Conservation (phyloP, 2,888 invertebrate genomes). For the Prosapia bicincta region DNA sequence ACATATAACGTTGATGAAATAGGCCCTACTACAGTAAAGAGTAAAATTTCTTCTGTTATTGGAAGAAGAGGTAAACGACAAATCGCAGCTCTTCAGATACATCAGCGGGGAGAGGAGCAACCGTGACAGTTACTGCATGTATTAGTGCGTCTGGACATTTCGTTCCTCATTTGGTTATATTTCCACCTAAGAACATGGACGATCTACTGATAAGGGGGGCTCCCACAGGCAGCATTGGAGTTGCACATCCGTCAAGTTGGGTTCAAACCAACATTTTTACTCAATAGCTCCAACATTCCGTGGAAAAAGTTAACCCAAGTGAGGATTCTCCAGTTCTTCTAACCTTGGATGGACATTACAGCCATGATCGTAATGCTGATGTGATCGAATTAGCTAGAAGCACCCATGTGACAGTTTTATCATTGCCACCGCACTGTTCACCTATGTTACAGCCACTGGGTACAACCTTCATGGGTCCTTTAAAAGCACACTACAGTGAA, state of each 20-base stretch:
- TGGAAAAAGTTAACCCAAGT: slow-evolving; percentile 37
- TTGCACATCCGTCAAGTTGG: slow-evolving; percentile 40
- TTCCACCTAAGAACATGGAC: slow-evolving; percentile 42
- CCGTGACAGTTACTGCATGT: slow-evolving; percentile 36
- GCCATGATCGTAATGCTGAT: neutral
- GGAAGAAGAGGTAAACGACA: slow-evolving; percentile 42
- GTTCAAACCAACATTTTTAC: slow-evolving; percentile 41
- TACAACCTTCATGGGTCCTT: neutral
- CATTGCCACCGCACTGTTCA: neutral
- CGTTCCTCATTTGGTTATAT: slow-evolving; percentile 44
- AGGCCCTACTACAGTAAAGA: slow-evolving; percentile 42
- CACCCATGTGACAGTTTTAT: neutral
- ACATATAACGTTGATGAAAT: no score
- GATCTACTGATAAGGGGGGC: slow-evolving; percentile 41
- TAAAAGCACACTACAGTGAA: neutral
- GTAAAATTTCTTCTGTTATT: slow-evolving; percentile 40
- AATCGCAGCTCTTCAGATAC: slow-evolving; percentile 43
- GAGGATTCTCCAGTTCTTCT: slow-evolving; percentile 38
- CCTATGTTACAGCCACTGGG: neutral
- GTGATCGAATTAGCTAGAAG: neutral
- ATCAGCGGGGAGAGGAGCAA: slow-evolving; percentile 40
- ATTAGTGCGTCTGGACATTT: slow-evolving; percentile 42
- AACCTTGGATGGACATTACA: slow-evolving; percentile 32
- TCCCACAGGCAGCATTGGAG: slow-evolving; percentile 42
- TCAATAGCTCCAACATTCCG: slow-evolving; percentile 42